phyloP scores from a whole-genome alignment of 2,888 invertebrate species.

The Pharmacophagus antenor region DNA sequence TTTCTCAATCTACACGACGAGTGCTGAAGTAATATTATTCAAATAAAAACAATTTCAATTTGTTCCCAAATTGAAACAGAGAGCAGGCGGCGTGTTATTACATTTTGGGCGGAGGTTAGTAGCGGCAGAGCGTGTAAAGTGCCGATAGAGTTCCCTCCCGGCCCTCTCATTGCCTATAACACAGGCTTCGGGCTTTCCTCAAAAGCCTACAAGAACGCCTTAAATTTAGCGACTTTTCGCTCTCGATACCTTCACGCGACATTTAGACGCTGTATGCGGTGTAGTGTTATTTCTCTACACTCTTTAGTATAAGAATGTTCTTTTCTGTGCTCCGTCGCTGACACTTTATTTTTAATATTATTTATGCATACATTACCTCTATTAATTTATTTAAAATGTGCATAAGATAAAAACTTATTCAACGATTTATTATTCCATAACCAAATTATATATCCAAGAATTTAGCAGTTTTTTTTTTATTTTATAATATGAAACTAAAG shows the following conservation, averaged over 20 bases:
- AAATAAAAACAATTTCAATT: conserved; percentile 82
- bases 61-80: conserved; percentile 81
- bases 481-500: too few relatives aligned
- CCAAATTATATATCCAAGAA: too few relatives aligned
- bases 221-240: conserved; percentile 79
- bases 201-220: conserved; percentile 76
- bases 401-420: too few relatives aligned
- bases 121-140: conserved; percentile 78
- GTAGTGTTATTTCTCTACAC: conserved; percentile 53
- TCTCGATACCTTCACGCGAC: conserved; percentile 74
- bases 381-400: background rate
- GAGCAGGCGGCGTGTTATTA: conserved; percentile 77
- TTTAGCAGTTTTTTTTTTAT: too few relatives aligned
- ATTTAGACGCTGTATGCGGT: conserved; percentile 57
- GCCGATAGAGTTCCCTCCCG: conserved; percentile 75
- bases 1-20: conserved; percentile 41
- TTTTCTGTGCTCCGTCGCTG: conserved; percentile 44
- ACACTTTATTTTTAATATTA: background rate
- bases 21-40: conserved; percentile 71
- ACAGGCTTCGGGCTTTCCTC: conserved; percentile 73
- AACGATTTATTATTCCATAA: too few relatives aligned
- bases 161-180: conserved; percentile 77
- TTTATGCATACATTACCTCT: background rate
- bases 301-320: conserved; percentile 48
- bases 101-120: conserved; percentile 77